phyloP scores from a whole-genome alignment of 2,113 vertebrate genomes.

The Lamprologus callipterus region DNA sequence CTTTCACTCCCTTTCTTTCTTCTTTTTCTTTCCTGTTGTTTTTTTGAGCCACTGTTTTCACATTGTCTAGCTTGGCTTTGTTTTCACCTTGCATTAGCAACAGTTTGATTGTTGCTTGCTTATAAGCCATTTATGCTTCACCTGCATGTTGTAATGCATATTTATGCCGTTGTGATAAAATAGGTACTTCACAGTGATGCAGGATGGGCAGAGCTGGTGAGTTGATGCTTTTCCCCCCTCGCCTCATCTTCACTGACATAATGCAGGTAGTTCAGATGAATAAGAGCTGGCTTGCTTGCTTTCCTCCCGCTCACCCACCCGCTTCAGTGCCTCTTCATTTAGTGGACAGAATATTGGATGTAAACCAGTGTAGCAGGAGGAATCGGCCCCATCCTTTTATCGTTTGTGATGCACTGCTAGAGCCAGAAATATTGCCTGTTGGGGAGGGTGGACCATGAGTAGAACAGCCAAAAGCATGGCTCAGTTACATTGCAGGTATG shows the following conservation, averaged over 20 bases:
- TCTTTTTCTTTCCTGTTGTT: neutral
- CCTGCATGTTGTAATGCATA: slow-evolving; percentile 46
- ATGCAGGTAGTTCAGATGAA: slow-evolving; percentile 23
- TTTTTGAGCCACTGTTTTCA: neutral
- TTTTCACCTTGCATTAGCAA: neutral
- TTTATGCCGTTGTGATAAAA: slow-evolving; percentile 64
- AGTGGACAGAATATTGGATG: slow-evolving; percentile 17
- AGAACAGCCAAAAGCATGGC: neutral
- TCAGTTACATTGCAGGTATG: neutral
- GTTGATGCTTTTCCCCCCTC: slow-evolving; percentile 37
- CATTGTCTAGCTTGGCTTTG: neutral
- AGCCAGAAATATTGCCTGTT: neutral
- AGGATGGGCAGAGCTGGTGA: slow-evolving; percentile 67
- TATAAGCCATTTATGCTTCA: slow-evolving; percentile 2
- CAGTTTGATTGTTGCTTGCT: neutral
- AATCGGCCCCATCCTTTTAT: neutral
- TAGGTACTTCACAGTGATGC: slow-evolving; percentile 65
- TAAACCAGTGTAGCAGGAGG: neutral
- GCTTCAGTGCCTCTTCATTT: slow-evolving; percentile 1
- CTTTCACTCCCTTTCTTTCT: neutral
- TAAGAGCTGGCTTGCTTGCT: slow-evolving; percentile 31
- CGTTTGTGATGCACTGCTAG: neutral
- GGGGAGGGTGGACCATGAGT: neutral
- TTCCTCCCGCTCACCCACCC: neutral
- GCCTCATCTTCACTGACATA: slow-evolving; percentile 44